Percentiles rank a stretch among this genome's conserved stretches.
Conservation (phyloP, 1,140 invertebrate genomes). For the Sycophaga agraensis region DNA sequence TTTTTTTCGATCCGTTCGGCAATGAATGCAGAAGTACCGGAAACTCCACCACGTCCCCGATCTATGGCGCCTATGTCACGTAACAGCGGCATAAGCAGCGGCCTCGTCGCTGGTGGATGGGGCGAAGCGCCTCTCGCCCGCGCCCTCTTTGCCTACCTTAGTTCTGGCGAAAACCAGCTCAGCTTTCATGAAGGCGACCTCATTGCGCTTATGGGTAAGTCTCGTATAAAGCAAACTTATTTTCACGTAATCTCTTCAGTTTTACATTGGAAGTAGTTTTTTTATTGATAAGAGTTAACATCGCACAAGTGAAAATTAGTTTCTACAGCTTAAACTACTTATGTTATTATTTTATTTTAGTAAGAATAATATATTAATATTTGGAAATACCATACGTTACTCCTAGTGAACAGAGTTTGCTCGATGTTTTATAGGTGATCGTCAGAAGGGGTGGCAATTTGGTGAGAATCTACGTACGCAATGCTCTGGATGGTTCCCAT, state of each 20-base stretch:
- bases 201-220: constrained; percentile 77
- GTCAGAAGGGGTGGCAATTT: constrained; percentile 94
- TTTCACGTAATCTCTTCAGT: too few species aligned
- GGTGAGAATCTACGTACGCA: constrained; percentile 88
- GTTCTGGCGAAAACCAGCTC: constrained; percentile 87
- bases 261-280: too few species aligned
- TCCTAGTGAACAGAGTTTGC: constrained; percentile 12
- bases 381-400: too few species aligned
- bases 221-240: neutral
- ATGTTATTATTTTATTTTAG: too few species aligned
- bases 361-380: too few species aligned
- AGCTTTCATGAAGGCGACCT: constrained; percentile 90
- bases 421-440: constrained; percentile 58
- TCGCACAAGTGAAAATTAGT: too few species aligned
- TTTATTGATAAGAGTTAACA: too few species aligned
- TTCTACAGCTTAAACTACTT: too few species aligned
- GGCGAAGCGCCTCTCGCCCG: constrained; percentile 66
- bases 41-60: constrained; percentile 67
- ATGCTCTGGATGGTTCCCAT: constrained; percentile 89
- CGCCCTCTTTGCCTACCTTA: constrained; percentile 86
- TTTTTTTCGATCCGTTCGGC: too few species aligned
- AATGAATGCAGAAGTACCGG: constrained; percentile 58
- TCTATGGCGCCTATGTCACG: constrained; percentile 69
- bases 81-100: constrained; percentile 56
- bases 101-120: constrained; percentile 42